These are phyloP conservation scores for Urocynchramus pylzowi DNA, from an alignment of 2,113 vertebrate species.

Conservation along the genomic window DNA sequence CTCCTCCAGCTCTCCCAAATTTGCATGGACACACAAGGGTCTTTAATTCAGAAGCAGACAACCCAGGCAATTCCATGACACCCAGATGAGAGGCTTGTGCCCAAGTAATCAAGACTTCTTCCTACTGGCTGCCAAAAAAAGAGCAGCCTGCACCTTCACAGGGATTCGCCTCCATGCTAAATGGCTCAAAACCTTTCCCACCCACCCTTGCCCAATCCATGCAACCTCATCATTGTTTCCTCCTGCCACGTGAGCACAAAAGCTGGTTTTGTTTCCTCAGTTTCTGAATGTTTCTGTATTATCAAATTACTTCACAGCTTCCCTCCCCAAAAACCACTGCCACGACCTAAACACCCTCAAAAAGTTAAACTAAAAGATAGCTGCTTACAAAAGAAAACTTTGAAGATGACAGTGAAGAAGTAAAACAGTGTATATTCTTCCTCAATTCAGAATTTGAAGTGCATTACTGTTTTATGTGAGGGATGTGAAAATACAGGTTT, in stretches of 20 bases:
- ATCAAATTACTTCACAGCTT: not conserved
- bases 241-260: not conserved
- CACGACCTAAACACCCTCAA: not conserved
- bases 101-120: not conserved
- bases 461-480: not conserved
- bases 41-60: not conserved
- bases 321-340: not conserved
- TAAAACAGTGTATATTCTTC: not conserved
- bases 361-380: not conserved
- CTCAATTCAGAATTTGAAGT: not conserved
- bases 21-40: accelerated
- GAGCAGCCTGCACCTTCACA: not conserved
- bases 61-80: not conserved
- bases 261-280: not conserved
- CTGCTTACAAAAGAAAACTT: not conserved
- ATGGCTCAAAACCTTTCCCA: not conserved
- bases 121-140: not conserved
- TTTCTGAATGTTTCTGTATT: not conserved
- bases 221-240: not conserved
- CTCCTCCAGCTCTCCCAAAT: not conserved
- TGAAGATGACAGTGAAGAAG: not conserved
- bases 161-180: accelerated
- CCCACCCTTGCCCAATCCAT: not conserved
- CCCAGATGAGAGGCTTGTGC: accelerated
- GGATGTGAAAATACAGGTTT: not conserved